Evolutionary conservation across 2,113 vertebrate genomes (phyloP).

Genomic region (Meles meles): DNA sequence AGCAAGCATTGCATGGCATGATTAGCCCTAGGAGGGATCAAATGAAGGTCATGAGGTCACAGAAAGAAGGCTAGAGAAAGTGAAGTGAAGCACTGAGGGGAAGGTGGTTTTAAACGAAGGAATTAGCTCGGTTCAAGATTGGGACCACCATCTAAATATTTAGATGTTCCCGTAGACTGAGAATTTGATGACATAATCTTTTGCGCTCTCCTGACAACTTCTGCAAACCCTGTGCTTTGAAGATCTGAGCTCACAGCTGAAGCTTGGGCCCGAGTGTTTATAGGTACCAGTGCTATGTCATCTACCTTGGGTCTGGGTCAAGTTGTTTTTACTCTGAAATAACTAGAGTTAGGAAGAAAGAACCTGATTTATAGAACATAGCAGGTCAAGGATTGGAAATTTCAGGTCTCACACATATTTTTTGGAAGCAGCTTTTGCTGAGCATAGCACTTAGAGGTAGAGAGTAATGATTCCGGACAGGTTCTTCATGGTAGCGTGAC

Average conservation of each 20-base stretch:
- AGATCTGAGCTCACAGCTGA: background rate
- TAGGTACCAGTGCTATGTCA: background rate
- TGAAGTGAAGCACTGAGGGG: background rate
- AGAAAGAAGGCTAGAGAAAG: background rate
- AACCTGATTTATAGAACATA: background rate
- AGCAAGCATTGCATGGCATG: background rate
- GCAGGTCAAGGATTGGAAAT: background rate
- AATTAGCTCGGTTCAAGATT: background rate
- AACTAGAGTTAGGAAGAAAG: background rate
- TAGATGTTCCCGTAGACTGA: background rate
- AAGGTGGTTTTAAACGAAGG: background rate
- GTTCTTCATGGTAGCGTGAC: background rate
- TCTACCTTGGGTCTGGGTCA: background rate
- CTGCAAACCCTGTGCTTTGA: background rate
- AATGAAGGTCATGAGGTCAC: background rate
- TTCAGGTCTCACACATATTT: background rate
- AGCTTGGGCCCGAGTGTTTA: background rate
- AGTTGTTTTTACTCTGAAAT: background rate
- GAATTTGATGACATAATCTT: background rate
- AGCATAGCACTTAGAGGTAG: background rate
- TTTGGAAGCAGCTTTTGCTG: background rate
- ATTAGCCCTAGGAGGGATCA: background rate
- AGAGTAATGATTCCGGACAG: background rate
- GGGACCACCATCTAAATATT: background rate
- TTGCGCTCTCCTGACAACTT: background rate